Base-by-base conservation (phyloP, 2,113 vertebrate genomes). In the Bufo bufo region DNA sequence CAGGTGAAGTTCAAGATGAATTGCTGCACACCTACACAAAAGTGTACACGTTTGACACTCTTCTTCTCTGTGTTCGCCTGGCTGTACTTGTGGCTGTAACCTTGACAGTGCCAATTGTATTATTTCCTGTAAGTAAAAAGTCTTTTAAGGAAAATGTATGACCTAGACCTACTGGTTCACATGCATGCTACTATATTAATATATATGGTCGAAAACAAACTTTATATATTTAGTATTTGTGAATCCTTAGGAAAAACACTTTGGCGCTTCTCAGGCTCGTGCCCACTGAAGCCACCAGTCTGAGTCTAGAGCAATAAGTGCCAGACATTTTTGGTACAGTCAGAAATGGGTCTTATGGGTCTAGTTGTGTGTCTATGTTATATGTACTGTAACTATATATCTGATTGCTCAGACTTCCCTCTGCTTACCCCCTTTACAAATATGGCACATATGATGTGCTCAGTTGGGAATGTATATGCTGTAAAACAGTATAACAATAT, bases 1-100 rank as follows among this genome's bases (percentile, higher is more conserved):
- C 90, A 99, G 98, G 95, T 20, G 96, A 97, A 72, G 98, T 99
- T 87, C 97, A 99, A 93, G 97, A 97, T 8, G 98, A 99, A 91
- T 85, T 99, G 16, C 97, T 99, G 66, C 97, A 99, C 89, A 98
- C 97, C 0, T 99, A 98, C 90, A 98, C 95, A 49, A 98, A 94
- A 92, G 97, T 98, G 17, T 98, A 99, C 50, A 97, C 94, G 10
- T 99, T 98, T 0, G 98, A 99, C 16, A 92, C 94, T 0, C 90
- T 97, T 89, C 90, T 99, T 85, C 94, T 98, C 90, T 85, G 97
- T 90, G 98, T 99, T 71, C 98, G 98, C 47, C 66, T 99, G 91
- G 98, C 98, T 0, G 98, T 99, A 13, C 95, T 99, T 84, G 96
- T 99, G 12, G 98, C 98, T 0, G 98, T 99, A 33, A 99, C 96